Conservation (phyloP, 2,797 vertebrate species). For the Threskiornis aethiopicus region DNA sequence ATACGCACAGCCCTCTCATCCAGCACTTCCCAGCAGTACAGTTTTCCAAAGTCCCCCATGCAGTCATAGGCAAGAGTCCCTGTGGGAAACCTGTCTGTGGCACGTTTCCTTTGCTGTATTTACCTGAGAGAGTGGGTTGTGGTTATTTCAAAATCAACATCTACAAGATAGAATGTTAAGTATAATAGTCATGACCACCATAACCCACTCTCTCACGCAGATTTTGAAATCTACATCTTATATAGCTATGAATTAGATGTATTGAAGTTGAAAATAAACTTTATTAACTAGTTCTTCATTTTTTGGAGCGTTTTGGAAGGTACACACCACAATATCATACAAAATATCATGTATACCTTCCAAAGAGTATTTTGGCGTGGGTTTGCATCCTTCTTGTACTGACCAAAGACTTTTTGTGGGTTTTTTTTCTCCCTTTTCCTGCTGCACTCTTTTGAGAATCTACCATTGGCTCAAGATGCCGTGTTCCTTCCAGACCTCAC, state of each 20-base stretch:
- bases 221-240: background rate
- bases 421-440: background rate
- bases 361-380: background rate
- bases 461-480: accelerated
- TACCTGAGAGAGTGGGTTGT: background rate
- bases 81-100: background rate
- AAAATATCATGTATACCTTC: background rate
- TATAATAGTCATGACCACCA: too few species aligned
- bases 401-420: background rate
- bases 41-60: background rate
- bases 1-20: background rate
- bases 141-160: background rate
- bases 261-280: background rate
- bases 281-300: background rate
- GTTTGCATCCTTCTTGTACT: background rate
- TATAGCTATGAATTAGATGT: background rate
- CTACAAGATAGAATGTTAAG: background rate
- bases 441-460: background rate
- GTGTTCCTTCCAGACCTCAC: background rate
- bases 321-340: background rate
- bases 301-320: background rate
- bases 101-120: background rate
- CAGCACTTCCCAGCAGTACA: background rate
- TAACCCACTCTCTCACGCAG: too few species aligned
- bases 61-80: background rate